Evolutionary conservation across 2,797 vertebrate species (phyloP).

Genomic region (Lagorchestes hirsutus): DNA sequence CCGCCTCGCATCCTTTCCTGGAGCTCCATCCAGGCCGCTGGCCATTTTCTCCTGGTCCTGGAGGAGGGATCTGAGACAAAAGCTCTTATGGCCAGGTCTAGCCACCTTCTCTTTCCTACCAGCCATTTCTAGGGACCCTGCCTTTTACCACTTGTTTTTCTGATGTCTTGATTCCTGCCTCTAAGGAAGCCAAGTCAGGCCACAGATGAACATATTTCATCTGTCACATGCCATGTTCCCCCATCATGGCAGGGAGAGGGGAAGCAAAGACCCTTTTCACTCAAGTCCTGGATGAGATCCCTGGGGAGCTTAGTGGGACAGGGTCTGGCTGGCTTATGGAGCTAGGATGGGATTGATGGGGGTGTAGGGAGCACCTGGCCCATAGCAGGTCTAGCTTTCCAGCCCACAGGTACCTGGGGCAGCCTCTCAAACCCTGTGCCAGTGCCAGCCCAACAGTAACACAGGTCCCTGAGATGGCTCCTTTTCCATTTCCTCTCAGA

Average conservation of each 20-base stretch:
- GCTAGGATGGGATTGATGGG: not conserved
- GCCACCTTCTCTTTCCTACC: not conserved
- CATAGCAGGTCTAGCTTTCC: not conserved
- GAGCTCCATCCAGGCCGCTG: conserved; percentile 67
- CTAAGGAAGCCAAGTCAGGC: not conserved
- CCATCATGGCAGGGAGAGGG: not conserved
- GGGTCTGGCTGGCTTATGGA: not conserved
- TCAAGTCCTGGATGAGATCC: too few relatives aligned
- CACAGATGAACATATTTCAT: not conserved
- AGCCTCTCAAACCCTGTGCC: not conserved
- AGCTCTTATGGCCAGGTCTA: not conserved
- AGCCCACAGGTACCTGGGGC: not conserved
- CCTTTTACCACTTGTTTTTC: not conserved
- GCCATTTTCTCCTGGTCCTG: conserved; percentile 50
- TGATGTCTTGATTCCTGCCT: not conserved
- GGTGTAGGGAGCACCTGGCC: not conserved
- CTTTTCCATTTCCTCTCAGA: not conserved
- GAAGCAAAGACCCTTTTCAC: not conserved
- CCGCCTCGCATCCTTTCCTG: conserved; percentile 66
- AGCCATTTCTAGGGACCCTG: not conserved
- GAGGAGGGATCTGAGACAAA: conserved; percentile 23
- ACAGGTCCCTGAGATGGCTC: not conserved
- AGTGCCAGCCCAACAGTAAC: conserved; percentile 5
- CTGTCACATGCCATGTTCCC: not conserved
- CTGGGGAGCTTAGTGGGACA: not conserved